Evolutionary conservation across 2,797 vertebrate genomes (phyloP).

Genomic region (Babyrousa celebensis): DNA sequence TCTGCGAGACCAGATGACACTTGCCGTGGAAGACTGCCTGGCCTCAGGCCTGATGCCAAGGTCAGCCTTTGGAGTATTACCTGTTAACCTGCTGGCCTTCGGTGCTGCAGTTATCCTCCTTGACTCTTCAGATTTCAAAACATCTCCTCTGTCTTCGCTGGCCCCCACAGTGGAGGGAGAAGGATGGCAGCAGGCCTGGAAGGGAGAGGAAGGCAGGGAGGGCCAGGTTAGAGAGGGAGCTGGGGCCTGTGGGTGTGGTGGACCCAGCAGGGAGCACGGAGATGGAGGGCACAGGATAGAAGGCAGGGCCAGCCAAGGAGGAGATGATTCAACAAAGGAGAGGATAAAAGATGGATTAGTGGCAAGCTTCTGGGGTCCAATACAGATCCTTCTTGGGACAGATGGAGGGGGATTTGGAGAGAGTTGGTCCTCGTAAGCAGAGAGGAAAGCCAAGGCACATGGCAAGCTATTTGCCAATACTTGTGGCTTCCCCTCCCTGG

Average conservation of each 20-base stretch:
- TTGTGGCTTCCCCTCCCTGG: slow-evolving; percentile 54
- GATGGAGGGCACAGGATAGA: slow-evolving; percentile 18
- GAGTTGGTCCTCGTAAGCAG: slow-evolving; percentile 68
- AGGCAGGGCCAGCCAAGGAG: slow-evolving; percentile 2
- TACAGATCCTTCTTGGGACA: slow-evolving; percentile 48
- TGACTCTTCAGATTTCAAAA: slow-evolving; percentile 3
- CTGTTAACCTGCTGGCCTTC: not conserved
- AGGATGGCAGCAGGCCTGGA: not conserved
- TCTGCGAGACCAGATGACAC: not conserved
- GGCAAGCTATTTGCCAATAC: slow-evolving; percentile 67
- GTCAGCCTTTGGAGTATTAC: not conserved
- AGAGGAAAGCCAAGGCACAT: slow-evolving; percentile 49
- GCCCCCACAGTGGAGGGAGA: not conserved
- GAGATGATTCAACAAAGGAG: not conserved
- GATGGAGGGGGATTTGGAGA: slow-evolving; percentile 63
- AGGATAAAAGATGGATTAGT: not conserved
- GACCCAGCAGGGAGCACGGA: not conserved
- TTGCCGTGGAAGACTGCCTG: not conserved
- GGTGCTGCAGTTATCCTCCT: not conserved
- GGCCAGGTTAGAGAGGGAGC: not conserved
- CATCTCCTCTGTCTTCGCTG: not conserved
- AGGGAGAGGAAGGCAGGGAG: not conserved
- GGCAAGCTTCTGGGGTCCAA: slow-evolving; percentile 57
- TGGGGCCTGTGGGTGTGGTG: not conserved
- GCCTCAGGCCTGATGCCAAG: not conserved